Percentiles rank a stretch among this genome's conserved stretches.
Evolutionary conservation across 1,140 invertebrate species (phyloP).

Genomic region (Lanistes nyassanus): DNA sequence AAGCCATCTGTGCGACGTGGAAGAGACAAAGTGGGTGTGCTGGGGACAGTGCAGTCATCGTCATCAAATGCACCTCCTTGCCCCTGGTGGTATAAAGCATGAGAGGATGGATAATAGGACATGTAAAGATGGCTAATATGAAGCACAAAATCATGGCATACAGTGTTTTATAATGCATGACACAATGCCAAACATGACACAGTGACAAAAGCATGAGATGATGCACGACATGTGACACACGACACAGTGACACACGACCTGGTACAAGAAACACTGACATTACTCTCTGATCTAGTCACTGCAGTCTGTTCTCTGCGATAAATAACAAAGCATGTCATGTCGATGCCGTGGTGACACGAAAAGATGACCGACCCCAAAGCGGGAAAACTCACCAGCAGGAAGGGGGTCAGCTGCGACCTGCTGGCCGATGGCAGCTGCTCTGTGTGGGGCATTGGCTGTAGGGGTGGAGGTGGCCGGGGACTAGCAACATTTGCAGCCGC

Average conservation of each 20-base stretch:
- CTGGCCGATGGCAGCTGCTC: slow-evolving; percentile 58
- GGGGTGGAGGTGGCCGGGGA: slow-evolving; percentile 37
- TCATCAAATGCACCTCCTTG: slow-evolving; percentile 71
- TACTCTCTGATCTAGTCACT: background rate
- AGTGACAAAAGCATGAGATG: background rate
- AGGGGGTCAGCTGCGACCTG: slow-evolving; percentile 52
- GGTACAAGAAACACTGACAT: background rate
- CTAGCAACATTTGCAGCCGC: slow-evolving; percentile 39
- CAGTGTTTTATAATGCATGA: background rate
- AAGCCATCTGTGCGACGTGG: slow-evolving; percentile 87
- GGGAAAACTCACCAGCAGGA: slow-evolving; percentile 50
- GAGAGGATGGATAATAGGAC: no score
- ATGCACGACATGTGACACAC: background rate
- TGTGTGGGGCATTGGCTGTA: slow-evolving; percentile 30
- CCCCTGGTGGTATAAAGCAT: slow-evolving; percentile 44
- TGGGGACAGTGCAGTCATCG: slow-evolving; percentile 90
- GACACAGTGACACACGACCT: background rate
- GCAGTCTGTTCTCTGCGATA: background rate
- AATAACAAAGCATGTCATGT: no score
- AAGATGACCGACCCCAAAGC: no score
- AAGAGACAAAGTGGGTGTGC: slow-evolving; percentile 86
- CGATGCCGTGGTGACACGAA: no score
- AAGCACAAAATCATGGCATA: background rate
- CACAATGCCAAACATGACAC: background rate
- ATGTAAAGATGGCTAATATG: background rate